Percentiles rank a stretch among this genome's conserved stretches.
Evolutionary conservation across 2,113 vertebrate species (phyloP).

Genomic region (Oreotrochilus melanogaster): DNA sequence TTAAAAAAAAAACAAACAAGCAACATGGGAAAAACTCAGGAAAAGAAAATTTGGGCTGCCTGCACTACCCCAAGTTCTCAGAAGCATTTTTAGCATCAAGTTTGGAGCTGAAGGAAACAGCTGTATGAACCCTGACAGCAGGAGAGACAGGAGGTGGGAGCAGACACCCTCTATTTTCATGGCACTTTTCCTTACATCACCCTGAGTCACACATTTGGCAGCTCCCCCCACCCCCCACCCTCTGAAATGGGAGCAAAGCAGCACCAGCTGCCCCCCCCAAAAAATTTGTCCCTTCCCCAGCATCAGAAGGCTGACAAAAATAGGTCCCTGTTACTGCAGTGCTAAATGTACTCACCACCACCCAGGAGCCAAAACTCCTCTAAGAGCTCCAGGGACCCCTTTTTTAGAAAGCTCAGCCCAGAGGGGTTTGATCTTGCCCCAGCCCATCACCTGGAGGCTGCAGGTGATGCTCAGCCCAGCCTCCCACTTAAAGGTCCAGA

Average conservation of each 20-base stretch:
- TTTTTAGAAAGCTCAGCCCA: background rate
- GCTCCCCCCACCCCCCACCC: background rate
- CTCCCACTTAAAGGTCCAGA: accelerated
- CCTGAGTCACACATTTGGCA: background rate
- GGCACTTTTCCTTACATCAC: background rate
- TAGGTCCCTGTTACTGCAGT: background rate
- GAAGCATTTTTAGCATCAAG: background rate
- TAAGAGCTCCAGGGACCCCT: background rate
- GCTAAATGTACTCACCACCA: background rate
- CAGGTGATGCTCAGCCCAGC: background rate
- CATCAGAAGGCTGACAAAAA: conserved; percentile 24
- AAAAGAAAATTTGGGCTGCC: background rate
- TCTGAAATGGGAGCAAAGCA: background rate
- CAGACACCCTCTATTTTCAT: background rate
- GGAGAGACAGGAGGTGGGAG: background rate
- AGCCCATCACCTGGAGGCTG: background rate
- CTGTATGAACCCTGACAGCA: background rate
- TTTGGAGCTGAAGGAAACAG: conserved; percentile 3
- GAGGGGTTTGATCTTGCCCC: background rate
- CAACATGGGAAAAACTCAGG: background rate
- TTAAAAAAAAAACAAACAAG: too few relatives aligned
- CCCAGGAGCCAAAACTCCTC: background rate
- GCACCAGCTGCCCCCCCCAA: background rate
- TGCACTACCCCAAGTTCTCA: background rate
- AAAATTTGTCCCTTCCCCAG: background rate